phyloP scores from a whole-genome alignment of 1,140 invertebrate species.

The Drosophila eugracilis region DNA sequence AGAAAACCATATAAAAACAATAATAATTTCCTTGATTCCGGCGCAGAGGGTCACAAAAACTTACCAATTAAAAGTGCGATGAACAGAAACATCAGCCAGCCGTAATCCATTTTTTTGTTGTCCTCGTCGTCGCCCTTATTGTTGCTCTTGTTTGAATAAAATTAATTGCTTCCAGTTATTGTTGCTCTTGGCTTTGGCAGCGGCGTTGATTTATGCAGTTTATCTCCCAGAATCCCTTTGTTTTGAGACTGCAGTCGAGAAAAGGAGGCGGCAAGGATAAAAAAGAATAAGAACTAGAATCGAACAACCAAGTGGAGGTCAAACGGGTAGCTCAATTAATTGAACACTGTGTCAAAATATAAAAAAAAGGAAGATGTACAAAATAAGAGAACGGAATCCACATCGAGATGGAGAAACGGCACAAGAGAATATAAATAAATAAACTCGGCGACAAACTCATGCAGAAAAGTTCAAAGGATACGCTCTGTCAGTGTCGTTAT shows the following conservation, averaged over 20 bases:
- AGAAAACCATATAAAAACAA: conserved; percentile 27
- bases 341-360: conserved; percentile 73
- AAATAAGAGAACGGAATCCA: conserved; percentile 14
- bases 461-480: conserved; percentile 81
- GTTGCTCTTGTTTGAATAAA: conserved; percentile 52
- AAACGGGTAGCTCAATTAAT: conserved; percentile 67
- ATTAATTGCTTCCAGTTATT: conserved; percentile 67
- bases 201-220: conserved; percentile 42
- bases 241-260: conserved; percentile 23
- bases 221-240: conserved; percentile 29
- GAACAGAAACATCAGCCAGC: conserved; percentile 66
- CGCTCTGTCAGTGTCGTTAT: conserved; percentile 69
- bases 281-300: conserved; percentile 63
- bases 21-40: conserved; percentile 24
- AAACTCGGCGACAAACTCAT: conserved; percentile 73
- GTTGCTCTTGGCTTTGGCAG: conserved; percentile 45
- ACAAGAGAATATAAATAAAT: conserved; percentile 50
- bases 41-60: conserved; percentile 43
- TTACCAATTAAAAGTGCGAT: conserved; percentile 70
- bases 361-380: conserved; percentile 27
- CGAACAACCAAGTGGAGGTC: conserved; percentile 31
- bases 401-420: conserved; percentile 13
- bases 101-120: conserved; percentile 78
- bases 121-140: conserved; percentile 35
- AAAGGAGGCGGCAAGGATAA: conserved; percentile 25